Percentiles rank a stretch among this genome's conserved stretches.
Evolutionary conservation across 2,888 invertebrate genomes (phyloP).

Genomic region (Calliphora vomitoria): DNA sequence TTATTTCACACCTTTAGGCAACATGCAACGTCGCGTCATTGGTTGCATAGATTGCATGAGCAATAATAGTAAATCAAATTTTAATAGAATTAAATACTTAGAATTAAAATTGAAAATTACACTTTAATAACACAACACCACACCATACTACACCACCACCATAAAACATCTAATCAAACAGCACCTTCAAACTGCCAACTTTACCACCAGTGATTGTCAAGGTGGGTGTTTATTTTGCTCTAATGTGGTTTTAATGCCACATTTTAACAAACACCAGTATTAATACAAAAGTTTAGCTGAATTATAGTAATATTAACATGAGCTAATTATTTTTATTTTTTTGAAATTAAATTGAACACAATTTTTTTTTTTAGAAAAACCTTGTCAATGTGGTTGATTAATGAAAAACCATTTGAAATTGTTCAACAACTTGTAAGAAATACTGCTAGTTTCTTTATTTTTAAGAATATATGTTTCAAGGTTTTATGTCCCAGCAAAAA

Average conservation of each 20-base stretch:
- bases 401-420: neutral
- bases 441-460: too few relatives aligned
- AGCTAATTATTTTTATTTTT: constrained; percentile 13
- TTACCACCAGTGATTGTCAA: neutral
- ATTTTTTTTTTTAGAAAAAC: neutral
- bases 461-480: too few relatives aligned
- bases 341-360: neutral
- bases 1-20: constrained; percentile 64
- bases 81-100: constrained; percentile 45
- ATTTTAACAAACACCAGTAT: constrained; percentile 1
- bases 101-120: constrained; percentile 57
- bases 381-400: constrained; percentile 45
- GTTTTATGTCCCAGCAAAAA: too few relatives aligned
- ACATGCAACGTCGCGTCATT: constrained; percentile 27
- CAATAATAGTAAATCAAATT: constrained; percentile 36
- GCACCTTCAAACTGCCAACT: neutral
- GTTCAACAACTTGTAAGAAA: neutral
- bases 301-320: neutral
- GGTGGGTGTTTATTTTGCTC: constrained; percentile 42
- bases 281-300: neutral
- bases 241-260: constrained; percentile 25
- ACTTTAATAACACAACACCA: constrained; percentile 39
- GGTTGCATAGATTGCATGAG: constrained; percentile 23
- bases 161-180: neutral
- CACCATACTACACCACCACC: neutral